Base-by-base conservation (phyloP, 2,888 invertebrate genomes). In the Andrena camellia region DNA sequence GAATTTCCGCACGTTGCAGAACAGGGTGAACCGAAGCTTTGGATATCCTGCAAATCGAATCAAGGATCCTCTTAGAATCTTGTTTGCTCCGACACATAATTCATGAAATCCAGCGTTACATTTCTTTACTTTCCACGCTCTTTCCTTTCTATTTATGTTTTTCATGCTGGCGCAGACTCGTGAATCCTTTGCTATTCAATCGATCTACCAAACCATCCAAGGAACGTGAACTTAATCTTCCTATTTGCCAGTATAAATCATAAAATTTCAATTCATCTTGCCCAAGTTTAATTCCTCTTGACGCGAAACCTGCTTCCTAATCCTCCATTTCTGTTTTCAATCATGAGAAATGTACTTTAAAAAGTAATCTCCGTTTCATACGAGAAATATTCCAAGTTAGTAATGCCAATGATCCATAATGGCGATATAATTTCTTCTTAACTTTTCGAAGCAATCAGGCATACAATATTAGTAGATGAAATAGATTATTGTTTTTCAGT, bases 201-300 rank as follows among this genome's bases (percentile, higher is more conserved):
- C 50, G 42, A 59, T 64, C 8, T 63, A 42, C 59, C 29, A 57
- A 42, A n/a, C 48, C 57, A 31, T 75, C 60, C 67, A 26, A 23
- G 48, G 52, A 20, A 52, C 68, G 26, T 35, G 8, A 48, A 29
- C 23, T 62, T 42, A 31, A 70, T 77, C 59, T 70, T 42, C 17
- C 31, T 54, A 52, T 29, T 59, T 33, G 50, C 31, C 31, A 31
- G 7, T 29, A 67, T 67, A 80, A 77, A 77, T 80, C 71, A 48
- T 71, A 59, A 54, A 48, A 70, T 71, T 71, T 71, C 54, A 66
- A 75, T 79, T 76, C 68, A 33, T 64, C 72, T 59, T 59, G 31
- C 59, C 26, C 10, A 10, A 26, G 20, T 17, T 66, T 54, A 17
- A 54, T 75, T 75, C n/a, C 63, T 54, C 13, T 33, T 35, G 26